A percentile compares a stretch with the other conserved stretches of the same genome.
These are phyloP conservation scores for Pycnomerus fuliginosus DNA, from an alignment of 2,888 invertebrate genomes.

Conservation along the genomic window DNA sequence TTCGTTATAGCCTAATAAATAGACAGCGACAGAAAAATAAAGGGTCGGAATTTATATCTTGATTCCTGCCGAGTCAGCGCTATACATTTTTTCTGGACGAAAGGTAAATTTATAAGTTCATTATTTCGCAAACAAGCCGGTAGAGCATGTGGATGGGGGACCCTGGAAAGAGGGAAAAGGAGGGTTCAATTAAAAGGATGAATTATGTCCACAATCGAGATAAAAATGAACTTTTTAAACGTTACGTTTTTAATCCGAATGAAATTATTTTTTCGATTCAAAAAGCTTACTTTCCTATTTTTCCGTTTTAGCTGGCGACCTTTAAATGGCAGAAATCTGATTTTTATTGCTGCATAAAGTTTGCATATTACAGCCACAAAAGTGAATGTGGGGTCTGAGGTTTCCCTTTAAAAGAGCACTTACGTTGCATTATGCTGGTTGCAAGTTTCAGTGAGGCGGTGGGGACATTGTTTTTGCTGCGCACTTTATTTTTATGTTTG, in stretches of 20 bases:
- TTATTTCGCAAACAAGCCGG: constrained; percentile 42
- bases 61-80: constrained; percentile 40
- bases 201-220: constrained; percentile 36
- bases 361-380: too few relatives aligned
- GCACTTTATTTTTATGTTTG: too few relatives aligned
- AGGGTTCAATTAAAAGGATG: constrained; percentile 33
- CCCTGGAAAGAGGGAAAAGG: constrained; percentile 21
- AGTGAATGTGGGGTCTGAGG: too few relatives aligned
- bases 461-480: too few relatives aligned
- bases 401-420: too few relatives aligned
- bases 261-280: constrained; percentile 35
- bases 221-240: constrained; percentile 36
- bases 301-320: too few relatives aligned
- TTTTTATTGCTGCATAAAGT: too few relatives aligned
- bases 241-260: constrained; percentile 28
- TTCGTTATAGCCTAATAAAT: constrained; percentile 17
- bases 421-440: too few relatives aligned
- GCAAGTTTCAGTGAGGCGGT: too few relatives aligned
- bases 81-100: constrained; percentile 37
- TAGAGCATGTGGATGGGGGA: constrained; percentile 37
- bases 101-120: constrained; percentile 46
- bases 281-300: constrained; percentile 2
- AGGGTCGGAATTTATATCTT: constrained; percentile 29
- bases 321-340: too few relatives aligned
- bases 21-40: constrained; percentile 11